Conservation (phyloP, 2,113 vertebrate genomes). For the Hemiscyllium ocellatum region DNA sequence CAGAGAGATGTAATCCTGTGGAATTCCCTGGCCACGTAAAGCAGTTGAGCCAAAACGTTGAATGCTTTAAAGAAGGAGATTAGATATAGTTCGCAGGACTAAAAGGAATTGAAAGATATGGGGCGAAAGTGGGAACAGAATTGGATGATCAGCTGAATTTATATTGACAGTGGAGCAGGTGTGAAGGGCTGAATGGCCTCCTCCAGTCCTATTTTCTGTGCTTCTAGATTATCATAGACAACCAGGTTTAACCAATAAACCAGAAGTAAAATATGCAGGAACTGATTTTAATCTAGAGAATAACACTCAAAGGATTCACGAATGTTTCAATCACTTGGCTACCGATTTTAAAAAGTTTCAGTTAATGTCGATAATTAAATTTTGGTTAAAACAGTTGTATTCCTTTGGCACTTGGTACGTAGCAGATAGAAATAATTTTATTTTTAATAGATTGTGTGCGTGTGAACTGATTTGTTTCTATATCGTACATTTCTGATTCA, state of each 20-base stretch:
- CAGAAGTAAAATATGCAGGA: neutral
- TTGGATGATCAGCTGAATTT: too few species aligned
- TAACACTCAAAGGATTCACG: neutral
- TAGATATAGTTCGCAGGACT: too few species aligned
- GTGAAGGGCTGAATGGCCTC: too few species aligned
- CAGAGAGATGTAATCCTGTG: too few species aligned
- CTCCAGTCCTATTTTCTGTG: too few species aligned
- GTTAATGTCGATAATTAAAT: neutral
- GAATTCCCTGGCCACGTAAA: too few species aligned
- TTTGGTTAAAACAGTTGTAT: neutral
- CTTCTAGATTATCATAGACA: neutral
- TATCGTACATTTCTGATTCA: neutral
- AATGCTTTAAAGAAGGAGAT: too few species aligned
- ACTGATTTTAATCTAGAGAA: neutral
- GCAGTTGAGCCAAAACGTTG: too few species aligned
- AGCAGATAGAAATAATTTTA: conserved; percentile 19
- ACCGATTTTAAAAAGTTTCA: too few species aligned
- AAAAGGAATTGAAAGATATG: too few species aligned
- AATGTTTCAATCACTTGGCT: neutral
- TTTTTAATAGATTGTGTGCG: neutral
- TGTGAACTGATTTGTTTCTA: conserved; percentile 20
- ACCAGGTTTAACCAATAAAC: neutral
- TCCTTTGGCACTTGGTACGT: neutral
- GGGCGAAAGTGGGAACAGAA: too few species aligned
- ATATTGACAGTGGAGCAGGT: too few species aligned